These are phyloP conservation scores for Norana najaformis DNA, from an alignment of 2,888 invertebrate species.

Conservation along the genomic window DNA sequence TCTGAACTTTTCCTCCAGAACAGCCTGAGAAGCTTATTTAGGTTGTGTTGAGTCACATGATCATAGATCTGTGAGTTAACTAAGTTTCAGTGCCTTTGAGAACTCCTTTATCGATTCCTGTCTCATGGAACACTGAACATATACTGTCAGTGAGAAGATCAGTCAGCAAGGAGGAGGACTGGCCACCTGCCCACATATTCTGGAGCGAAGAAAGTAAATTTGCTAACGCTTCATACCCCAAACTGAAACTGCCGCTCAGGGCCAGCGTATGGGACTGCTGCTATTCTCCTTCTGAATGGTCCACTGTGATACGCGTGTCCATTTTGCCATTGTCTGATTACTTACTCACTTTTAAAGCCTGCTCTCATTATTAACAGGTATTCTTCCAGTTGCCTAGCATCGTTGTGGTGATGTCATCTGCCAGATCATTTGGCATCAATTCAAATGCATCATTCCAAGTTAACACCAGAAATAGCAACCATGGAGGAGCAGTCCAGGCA, in stretches of 20 bases:
- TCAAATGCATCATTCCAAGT: constrained; percentile 27
- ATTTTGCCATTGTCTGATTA: neutral
- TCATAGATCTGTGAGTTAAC: no score
- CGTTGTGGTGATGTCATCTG: neutral
- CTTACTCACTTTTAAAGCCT: neutral
- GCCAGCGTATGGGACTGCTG: no score
- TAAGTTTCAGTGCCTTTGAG: neutral
- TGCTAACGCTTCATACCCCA: no score
- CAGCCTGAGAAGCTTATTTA: neutral
- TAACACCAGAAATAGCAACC: constrained; percentile 65
- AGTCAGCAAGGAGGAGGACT: no score
- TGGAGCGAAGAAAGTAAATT: no score
- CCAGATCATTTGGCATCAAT: constrained; percentile 27
- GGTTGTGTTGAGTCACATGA: neutral
- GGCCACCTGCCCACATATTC: no score
- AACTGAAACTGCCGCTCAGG: no score
- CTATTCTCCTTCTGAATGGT: no score
- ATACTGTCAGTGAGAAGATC: no score
- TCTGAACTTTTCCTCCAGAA: neutral
- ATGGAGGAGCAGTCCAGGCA: constrained; percentile 83
- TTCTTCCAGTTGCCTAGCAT: neutral
- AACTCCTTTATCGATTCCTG: neutral
- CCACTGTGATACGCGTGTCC: neutral
- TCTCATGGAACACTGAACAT: no score
- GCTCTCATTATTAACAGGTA: neutral